Evolutionary conservation across 2,113 vertebrate genomes (phyloP).

Genomic region (Spermophilus dauricus): DNA sequence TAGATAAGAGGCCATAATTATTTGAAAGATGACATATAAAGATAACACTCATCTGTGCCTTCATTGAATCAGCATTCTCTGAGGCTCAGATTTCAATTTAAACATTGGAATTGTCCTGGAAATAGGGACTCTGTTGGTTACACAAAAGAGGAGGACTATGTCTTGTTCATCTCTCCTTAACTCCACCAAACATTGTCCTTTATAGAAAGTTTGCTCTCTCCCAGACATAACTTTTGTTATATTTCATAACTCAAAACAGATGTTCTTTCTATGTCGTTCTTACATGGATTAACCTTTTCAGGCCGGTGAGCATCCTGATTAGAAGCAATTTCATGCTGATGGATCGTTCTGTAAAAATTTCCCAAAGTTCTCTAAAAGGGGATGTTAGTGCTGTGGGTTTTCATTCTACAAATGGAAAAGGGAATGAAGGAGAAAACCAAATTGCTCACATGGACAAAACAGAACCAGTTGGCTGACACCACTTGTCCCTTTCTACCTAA

Average conservation of each 20-base stretch:
- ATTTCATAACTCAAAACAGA: background rate
- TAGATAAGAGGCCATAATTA: background rate
- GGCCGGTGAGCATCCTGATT: background rate
- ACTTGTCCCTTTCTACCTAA: background rate
- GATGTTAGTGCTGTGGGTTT: background rate
- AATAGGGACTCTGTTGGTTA: background rate
- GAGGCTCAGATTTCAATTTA: background rate
- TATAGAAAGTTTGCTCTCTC: background rate
- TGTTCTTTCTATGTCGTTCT: background rate
- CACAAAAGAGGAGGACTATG: background rate
- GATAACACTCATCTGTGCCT: background rate
- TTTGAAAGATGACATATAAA: constrained; percentile 11
- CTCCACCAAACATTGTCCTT: background rate
- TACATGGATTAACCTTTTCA: background rate
- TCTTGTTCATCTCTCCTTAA: background rate
- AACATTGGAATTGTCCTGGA: background rate
- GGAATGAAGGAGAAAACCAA: background rate
- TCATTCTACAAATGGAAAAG: background rate
- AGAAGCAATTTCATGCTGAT: background rate
- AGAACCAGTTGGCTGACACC: background rate
- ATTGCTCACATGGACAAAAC: background rate
- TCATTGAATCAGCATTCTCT: background rate
- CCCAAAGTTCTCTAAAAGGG: background rate
- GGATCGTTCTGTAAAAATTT: background rate
- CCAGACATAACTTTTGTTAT: background rate